phyloP scores from a whole-genome alignment of 2,888 invertebrate genomes.

The Coenonympha arcania region DNA sequence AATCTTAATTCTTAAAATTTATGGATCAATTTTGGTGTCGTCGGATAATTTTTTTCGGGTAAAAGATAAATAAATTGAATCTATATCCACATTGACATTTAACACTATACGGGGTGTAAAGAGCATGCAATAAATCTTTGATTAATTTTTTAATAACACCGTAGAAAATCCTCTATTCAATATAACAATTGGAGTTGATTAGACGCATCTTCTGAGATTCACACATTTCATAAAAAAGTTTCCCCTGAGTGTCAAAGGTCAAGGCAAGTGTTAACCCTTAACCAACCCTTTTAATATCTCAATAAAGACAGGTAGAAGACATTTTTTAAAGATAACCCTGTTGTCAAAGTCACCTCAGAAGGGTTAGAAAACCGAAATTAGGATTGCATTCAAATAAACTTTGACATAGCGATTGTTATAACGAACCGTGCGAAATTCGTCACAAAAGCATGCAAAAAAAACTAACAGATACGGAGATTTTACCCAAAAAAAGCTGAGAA shows the following conservation, averaged over 20 bases:
- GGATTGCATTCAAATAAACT: conserved; percentile 59
- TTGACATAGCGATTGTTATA: conserved; percentile 50
- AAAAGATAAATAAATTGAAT: no score
- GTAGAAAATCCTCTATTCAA: conserved; percentile 3
- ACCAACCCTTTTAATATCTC: conserved; percentile 55
- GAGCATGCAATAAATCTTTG: conserved; percentile 6
- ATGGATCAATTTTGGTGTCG: no score
- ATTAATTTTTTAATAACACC: conserved; percentile 16
- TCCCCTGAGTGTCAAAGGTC: conserved; percentile 51
- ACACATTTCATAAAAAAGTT: conserved; percentile 46
- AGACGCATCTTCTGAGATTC: conserved; percentile 40
- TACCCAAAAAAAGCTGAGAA: conserved; percentile 41
- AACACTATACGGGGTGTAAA: neutral
- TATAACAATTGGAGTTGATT: conserved; percentile 45
- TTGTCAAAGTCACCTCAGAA: conserved; percentile 45
- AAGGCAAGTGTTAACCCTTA: conserved; percentile 58
- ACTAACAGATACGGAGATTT: conserved; percentile 8
- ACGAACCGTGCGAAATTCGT: conserved; percentile 70
- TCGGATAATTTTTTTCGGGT: neutral
- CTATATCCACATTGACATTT: no score
- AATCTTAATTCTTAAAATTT: no score
- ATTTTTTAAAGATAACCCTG: conserved; percentile 47
- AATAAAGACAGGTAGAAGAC: conserved; percentile 50
- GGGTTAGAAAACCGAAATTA: conserved; percentile 67
- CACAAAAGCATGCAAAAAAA: conserved; percentile 37